A percentile compares a stretch with the other conserved stretches of the same genome.
Conservation (phyloP, 2,888 invertebrate species). For the Incurvaria masculella region DNA sequence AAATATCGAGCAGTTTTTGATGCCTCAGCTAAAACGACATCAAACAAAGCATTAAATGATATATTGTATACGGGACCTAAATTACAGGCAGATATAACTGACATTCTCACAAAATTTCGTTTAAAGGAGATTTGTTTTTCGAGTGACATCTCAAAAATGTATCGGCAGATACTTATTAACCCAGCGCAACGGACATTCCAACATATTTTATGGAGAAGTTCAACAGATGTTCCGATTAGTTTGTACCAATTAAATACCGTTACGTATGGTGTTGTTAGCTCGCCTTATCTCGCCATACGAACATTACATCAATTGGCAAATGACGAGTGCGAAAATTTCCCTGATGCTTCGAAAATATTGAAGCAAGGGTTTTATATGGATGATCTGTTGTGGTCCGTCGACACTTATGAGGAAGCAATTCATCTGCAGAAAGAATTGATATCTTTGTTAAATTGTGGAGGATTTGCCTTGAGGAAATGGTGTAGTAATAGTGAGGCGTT, state of each 20-base stretch:
- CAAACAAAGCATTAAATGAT: slow-evolving; percentile 4
- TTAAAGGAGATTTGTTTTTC: slow-evolving; percentile 2
- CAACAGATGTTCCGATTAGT: background rate
- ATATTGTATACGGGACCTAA: slow-evolving; percentile 6
- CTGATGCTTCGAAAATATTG: background rate
- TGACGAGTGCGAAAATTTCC: background rate
- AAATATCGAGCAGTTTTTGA: slow-evolving; percentile 1
- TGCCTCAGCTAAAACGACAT: slow-evolving; percentile 2
- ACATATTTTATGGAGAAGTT: slow-evolving; percentile 5
- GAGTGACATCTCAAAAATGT: slow-evolving; percentile 6
- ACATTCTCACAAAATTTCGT: background rate
- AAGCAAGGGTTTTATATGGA: slow-evolving; percentile 2
- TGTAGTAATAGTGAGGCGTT: slow-evolving; percentile 3
- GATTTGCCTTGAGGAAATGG: slow-evolving; percentile 7
- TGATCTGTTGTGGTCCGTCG: background rate
- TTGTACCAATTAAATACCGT: slow-evolving; percentile 6
- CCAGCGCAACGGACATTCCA: slow-evolving; percentile 1
- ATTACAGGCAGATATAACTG: slow-evolving; percentile 5
- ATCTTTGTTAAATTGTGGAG: background rate
- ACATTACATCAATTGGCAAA: slow-evolving; percentile 6
- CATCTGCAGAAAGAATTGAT: background rate
- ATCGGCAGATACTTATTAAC: slow-evolving; percentile 2
- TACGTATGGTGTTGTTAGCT: slow-evolving; percentile 4
- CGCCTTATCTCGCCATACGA: slow-evolving; percentile 5
- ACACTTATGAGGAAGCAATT: background rate